Conservation (phyloP, 2,797 vertebrate species). For the Gambelia wislizenii region DNA sequence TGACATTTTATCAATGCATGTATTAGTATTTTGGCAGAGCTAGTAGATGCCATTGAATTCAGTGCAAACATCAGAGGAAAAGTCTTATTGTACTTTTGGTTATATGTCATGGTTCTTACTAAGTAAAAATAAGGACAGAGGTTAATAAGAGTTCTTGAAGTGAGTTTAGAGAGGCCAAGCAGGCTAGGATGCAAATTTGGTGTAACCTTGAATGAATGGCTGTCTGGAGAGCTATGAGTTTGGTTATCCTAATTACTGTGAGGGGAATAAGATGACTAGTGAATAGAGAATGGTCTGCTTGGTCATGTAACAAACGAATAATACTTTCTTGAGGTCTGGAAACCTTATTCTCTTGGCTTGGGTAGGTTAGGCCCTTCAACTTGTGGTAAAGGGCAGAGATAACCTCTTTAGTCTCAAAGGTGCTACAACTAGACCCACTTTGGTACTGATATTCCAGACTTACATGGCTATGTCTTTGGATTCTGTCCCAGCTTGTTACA, state of each 20-base stretch:
- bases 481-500: too few species aligned
- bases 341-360: neutral
- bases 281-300: neutral
- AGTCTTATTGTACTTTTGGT: neutral
- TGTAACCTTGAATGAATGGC: neutral
- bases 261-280: neutral
- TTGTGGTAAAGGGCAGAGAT: neutral
- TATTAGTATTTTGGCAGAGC: neutral
- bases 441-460: too few species aligned
- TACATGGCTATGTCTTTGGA: too few species aligned
- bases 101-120: neutral
- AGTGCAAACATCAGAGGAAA: neutral
- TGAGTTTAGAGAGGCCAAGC: neutral
- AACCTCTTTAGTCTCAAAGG: too few species aligned
- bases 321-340: neutral
- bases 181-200: neutral
- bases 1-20: neutral
- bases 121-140: too few species aligned
- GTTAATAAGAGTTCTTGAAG: slow-evolving; percentile 4
- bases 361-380: too few species aligned
- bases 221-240: neutral
- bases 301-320: neutral
- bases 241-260: neutral
- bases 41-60: neutral
- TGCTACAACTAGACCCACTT: too few species aligned